phyloP scores from a whole-genome alignment of 2,888 invertebrate species.

The Diadromus collaris region DNA sequence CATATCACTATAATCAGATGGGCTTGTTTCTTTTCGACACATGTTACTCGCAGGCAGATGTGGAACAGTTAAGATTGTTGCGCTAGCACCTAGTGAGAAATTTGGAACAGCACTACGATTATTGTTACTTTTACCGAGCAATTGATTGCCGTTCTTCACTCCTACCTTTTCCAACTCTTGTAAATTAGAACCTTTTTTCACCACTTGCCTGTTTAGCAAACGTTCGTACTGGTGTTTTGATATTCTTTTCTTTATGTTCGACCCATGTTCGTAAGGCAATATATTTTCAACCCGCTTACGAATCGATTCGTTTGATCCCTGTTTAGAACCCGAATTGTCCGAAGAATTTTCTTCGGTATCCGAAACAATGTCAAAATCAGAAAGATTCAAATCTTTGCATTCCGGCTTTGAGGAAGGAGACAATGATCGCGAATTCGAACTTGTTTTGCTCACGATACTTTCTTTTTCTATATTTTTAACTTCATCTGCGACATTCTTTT shows the following conservation, averaged over 20 bases:
- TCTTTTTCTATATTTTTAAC: constrained; percentile 47
- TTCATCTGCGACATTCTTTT: constrained; percentile 42
- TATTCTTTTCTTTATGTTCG: constrained; percentile 58
- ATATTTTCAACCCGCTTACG: constrained; percentile 26
- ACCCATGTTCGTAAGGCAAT: constrained; percentile 30
- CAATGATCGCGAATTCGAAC: constrained; percentile 35
- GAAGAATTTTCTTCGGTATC: constrained; percentile 70
- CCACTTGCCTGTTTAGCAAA: constrained; percentile 60
- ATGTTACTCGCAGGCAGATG: constrained; percentile 46
- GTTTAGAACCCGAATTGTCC: constrained; percentile 53
- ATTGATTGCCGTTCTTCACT: constrained; percentile 64
- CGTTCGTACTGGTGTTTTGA: constrained; percentile 65
- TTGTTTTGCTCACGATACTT: constrained; percentile 55
- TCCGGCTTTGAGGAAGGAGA: constrained; percentile 57
- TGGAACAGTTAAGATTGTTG: constrained; percentile 60
- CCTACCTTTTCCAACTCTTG: constrained; percentile 72
- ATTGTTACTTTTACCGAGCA: constrained; percentile 69
- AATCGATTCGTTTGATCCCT: constrained; percentile 15
- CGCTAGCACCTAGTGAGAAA: constrained; percentile 65
- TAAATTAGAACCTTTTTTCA: constrained; percentile 53
- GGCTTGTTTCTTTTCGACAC: constrained; percentile 19
- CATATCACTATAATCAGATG: constrained; percentile 20
- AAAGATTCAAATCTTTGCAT: constrained; percentile 72
- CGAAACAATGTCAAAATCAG: constrained; percentile 74
- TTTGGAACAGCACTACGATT: constrained; percentile 75